A percentile compares a stretch with the other conserved stretches of the same genome.
phyloP scores from a whole-genome alignment of 2,797 vertebrate genomes.

The Champsocephalus esox region DNA sequence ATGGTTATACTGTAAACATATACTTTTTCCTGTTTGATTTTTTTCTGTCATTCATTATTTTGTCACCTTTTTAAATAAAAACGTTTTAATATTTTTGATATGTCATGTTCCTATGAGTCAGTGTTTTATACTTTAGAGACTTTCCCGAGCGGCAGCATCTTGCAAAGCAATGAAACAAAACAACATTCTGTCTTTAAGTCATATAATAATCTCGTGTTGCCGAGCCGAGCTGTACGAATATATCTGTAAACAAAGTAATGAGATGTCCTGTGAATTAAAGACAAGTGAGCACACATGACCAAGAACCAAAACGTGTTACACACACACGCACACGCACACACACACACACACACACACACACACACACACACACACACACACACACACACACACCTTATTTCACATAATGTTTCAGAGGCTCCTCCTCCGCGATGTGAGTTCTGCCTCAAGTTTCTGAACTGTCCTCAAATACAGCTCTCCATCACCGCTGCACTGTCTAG shows the following conservation, averaged over 20 bases:
- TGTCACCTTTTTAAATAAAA: not conserved
- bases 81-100: not conserved
- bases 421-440: not conserved
- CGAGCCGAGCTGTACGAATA: not conserved
- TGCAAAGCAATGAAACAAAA: not conserved
- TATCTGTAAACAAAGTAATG: not conserved
- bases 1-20: not conserved
- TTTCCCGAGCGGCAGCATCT: too few species aligned
- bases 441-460: not conserved
- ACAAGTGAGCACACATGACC: not conserved
- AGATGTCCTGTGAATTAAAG: not conserved
- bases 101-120: too few species aligned
- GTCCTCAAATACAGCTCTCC: not conserved
- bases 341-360: too few species aligned
- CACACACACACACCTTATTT: too few species aligned
- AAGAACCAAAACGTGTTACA: not conserved
- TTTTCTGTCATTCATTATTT: not conserved
- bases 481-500: not conserved
- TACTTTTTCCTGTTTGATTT: not conserved
- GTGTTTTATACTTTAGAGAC: too few species aligned
- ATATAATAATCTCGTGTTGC: conserved; percentile 3
- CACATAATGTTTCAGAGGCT: not conserved
- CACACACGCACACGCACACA: too few species aligned
- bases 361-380: too few species aligned
- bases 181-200: not conserved